Base-by-base conservation (phyloP, 2,113 vertebrate species). In the Oreotrochilus melanogaster region DNA sequence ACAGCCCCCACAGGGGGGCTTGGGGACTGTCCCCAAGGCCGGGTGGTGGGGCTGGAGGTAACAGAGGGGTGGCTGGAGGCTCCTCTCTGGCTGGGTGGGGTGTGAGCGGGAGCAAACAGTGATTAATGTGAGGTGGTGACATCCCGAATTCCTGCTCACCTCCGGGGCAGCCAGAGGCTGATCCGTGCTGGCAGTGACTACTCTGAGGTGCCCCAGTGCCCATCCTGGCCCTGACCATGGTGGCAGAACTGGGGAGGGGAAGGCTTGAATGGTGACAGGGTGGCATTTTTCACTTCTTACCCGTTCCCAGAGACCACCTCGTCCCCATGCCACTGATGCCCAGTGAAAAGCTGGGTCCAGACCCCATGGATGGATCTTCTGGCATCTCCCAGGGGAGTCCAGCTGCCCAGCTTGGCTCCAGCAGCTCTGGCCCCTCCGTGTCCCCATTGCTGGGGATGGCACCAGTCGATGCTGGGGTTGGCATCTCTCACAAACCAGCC, bases 271-370 rank as follows among this genome's bases (percentile, higher is more conserved):
- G 2, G 37, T 13, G 24, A 2, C 1, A 0, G 11, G 22, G 35
- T 16, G 56, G 18, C 57, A 31, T 16, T 0, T 60, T 75, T 45
- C 45, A 3, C 6, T 50, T 62, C 53, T 82, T 24, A 17, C 11
- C 42, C 30, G 1, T 43, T 71, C 42, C 70, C 21, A 3, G 54
- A 16, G 64, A 35, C 30, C 3, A 0, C 33, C 50, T 35, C 47
- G 22, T 23, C 28, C 11, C 42, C 0, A 0, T 3, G 11, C 53
- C 1, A 0, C 45, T 2, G 1, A 1, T 43, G 18, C 45, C n/a
- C 3, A 0, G 30, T 0, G 3, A 16, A 0, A 15, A 45, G 70
- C 22, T 45, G 57, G 45, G 65, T 31, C 70, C 47, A 11, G 56
- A n/a, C 66, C n/a, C 2, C 0, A 62, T 18, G 50, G 73, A 47